A percentile compares a stretch with the other conserved stretches of the same genome.
phyloP scores from a whole-genome alignment of 2,113 vertebrate species.

The Gasterosteus nipponicus region DNA sequence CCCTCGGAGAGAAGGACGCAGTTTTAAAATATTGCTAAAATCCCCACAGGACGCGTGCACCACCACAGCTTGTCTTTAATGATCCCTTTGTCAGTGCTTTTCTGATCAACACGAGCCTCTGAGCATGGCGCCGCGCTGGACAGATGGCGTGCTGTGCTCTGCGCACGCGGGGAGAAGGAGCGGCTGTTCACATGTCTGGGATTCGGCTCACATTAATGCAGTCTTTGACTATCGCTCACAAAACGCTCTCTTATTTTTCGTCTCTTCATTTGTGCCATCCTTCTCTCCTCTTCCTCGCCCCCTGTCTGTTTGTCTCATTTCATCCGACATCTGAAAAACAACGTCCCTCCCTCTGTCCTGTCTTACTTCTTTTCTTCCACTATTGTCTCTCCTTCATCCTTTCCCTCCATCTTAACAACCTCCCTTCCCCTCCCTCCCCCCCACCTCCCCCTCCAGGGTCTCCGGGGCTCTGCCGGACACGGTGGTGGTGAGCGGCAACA shows the following conservation, averaged over 20 bases:
- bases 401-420: neutral
- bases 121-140: slow-evolving; percentile 26
- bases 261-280: neutral
- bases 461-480: slow-evolving; percentile 73
- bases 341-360: neutral
- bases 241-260: neutral
- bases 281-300: neutral
- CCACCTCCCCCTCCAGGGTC: slow-evolving; percentile 41
- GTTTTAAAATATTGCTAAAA: slow-evolving; percentile 2
- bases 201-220: slow-evolving; percentile 31
- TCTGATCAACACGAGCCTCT: neutral
- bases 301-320: slow-evolving; percentile 21
- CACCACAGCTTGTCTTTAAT: neutral
- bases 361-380: neutral
- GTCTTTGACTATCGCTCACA: slow-evolving; percentile 34
- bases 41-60: neutral
- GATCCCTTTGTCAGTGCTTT: slow-evolving; percentile 3
- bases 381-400: neutral
- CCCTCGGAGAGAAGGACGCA: neutral
- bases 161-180: slow-evolving; percentile 28
- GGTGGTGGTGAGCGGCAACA: slow-evolving; percentile 69
- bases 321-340: neutral
- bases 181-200: slow-evolving; percentile 44
- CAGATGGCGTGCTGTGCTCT: slow-evolving; percentile 54
- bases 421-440: neutral